phyloP scores from a whole-genome alignment of 2,797 vertebrate genomes.

The Danio choprae region DNA sequence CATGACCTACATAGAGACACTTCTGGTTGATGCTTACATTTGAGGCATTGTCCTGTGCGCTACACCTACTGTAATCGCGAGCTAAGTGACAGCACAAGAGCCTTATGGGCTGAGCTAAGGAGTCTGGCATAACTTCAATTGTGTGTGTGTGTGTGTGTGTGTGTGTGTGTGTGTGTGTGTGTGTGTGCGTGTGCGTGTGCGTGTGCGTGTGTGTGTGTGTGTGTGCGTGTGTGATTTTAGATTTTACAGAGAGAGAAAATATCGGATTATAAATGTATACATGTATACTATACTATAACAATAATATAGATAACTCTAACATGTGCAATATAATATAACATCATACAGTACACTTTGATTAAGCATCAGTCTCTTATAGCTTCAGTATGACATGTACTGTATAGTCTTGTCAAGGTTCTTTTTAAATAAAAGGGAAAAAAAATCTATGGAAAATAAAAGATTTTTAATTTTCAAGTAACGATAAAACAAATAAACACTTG shows the following conservation, averaged over 20 bases:
- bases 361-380: not conserved
- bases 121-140: not conserved
- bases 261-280: not conserved
- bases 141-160: no score
- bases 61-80: conserved; percentile 22
- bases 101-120: conserved; percentile 4
- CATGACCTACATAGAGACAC: conserved; percentile 60
- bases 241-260: not conserved
- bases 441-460: no score
- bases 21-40: conserved; percentile 42
- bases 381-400: not conserved
- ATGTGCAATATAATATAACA: not conserved
- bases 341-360: not conserved
- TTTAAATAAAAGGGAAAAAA: no score
- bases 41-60: conserved; percentile 24
- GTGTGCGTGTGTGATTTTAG: no score
- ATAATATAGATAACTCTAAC: no score
- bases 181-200: no score
- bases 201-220: no score
- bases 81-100: conserved; percentile 25
- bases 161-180: no score
- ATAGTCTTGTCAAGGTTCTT: no score
- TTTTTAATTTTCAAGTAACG: no score
- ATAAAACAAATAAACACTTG: no score
- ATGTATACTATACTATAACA: no score